These are phyloP conservation scores for Falcaria lacertinaria DNA, from an alignment of 2,888 invertebrate species.

Conservation along the genomic window DNA sequence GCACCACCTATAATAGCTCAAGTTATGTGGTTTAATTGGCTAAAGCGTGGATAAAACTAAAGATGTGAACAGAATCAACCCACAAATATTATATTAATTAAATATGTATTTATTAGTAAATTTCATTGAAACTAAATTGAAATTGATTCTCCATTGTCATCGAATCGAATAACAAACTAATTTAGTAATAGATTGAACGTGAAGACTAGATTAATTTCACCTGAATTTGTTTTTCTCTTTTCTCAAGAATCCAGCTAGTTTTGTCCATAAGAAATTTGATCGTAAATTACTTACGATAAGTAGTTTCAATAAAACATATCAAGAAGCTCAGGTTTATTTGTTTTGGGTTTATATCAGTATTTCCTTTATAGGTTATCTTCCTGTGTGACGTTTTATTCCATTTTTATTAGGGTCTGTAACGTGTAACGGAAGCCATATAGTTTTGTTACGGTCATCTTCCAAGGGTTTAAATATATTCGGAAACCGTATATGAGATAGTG, in stretches of 20 bases:
- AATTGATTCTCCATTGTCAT: too few relatives aligned
- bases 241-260: neutral
- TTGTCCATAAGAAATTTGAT: neutral
- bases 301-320: neutral
- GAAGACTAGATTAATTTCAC: neutral
- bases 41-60: too few relatives aligned
- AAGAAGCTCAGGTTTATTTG: neutral
- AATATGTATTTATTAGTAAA: too few relatives aligned
- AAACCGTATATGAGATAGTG: neutral
- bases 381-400: neutral
- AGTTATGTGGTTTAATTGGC: too few relatives aligned
- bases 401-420: neutral
- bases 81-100: too few relatives aligned
- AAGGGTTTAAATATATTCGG: neutral
- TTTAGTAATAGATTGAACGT: too few relatives aligned
- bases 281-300: neutral
- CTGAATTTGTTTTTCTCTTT: neutral
- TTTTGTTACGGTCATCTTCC: neutral
- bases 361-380: neutral
- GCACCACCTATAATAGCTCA: too few relatives aligned
- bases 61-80: too few relatives aligned
- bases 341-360: neutral
- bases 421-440: neutral
- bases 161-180: too few relatives aligned
- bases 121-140: too few relatives aligned